Evolutionary conservation across 2,113 vertebrate species (phyloP), one percentile per base, ranked within the genome.

Genomic region (Ceuthmochares aereus): DNA sequence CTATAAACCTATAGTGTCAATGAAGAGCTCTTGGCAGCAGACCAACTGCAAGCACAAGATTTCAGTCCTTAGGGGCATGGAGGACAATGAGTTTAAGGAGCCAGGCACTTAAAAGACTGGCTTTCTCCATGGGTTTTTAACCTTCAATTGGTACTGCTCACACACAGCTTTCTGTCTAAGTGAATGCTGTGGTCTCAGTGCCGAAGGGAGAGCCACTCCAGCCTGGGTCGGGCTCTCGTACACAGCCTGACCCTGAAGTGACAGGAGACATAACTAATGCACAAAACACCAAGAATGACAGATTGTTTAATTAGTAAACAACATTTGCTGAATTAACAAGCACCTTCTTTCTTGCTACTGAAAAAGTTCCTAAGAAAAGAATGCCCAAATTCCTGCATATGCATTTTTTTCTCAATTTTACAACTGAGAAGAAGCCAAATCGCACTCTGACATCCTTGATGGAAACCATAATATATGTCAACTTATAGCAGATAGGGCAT

Each of bases 1-100:
- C 91, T 55, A 95, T 96, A 95, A 97, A 97, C 74, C 85, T 81
- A 2, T 23, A 60, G 78, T 32, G 54, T 83, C 91, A 92, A 84
- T 79, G 79, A 94, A 68, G 36, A 90, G 56, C 2, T 70, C 68
- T 56, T 94, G 91, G 94, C 94, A 89, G 47, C 84, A 90, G 40
- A 69, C 88, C 92, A 96, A 42, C 6, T 20, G 77, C 72, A 83
- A 88, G 84, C 59, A 30, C 76, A 45, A 59, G 76, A 88, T 10
- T 75, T 67, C 30, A 93, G 88, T 68, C 68, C 75, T 78, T 75
- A 45, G 62, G 82, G 79, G 27, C 75, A 90, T 0, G 2, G 34
- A 84, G 67, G 40, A 56, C 34, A 40, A 40, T 2, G 1, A 1
- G 1, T 89, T 92, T 91, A 90, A 90, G 85, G 42, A 83, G 52